Evolutionary conservation across 2,888 invertebrate genomes (phyloP).

Genomic region (Noctua comes): DNA sequence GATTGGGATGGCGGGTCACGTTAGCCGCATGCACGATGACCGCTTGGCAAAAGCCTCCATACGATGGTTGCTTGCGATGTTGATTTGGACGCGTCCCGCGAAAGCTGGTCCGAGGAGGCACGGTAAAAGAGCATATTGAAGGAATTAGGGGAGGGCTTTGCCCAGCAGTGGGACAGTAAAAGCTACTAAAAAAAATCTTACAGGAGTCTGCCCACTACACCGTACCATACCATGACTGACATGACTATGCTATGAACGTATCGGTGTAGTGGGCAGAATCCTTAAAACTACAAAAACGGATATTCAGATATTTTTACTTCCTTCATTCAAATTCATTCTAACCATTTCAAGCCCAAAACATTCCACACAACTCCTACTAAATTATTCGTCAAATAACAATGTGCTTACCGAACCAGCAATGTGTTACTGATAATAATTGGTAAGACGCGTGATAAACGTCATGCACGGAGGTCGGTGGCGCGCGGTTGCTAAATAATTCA

Average conservation of each 20-base stretch:
- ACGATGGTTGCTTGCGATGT: no score
- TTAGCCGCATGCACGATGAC: no score
- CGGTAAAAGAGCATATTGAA: neutral
- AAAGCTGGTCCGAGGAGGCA: neutral
- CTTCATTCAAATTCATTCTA: neutral
- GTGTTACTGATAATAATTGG: slow-evolving; percentile 67
- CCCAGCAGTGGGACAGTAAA: neutral
- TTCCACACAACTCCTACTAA: neutral
- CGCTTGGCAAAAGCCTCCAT: no score
- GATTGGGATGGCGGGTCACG: no score
- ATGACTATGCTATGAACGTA: neutral
- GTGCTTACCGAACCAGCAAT: slow-evolving; percentile 41
- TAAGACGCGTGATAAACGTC: slow-evolving; percentile 73
- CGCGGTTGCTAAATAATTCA: slow-evolving; percentile 84
- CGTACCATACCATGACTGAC: neutral
- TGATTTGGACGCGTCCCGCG: no score
- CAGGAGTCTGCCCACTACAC: neutral
- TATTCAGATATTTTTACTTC: neutral
- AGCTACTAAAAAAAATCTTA: no score
- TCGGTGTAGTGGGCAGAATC: neutral
- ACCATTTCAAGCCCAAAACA: neutral
- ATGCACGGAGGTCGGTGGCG: slow-evolving; percentile 73
- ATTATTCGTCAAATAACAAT: slow-evolving; percentile 22
- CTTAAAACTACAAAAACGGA: neutral
- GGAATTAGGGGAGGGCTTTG: neutral